Percentiles rank a stretch among this genome's conserved stretches.
phyloP scores from a whole-genome alignment of 2,113 vertebrate species.

The Ochotona princeps region DNA sequence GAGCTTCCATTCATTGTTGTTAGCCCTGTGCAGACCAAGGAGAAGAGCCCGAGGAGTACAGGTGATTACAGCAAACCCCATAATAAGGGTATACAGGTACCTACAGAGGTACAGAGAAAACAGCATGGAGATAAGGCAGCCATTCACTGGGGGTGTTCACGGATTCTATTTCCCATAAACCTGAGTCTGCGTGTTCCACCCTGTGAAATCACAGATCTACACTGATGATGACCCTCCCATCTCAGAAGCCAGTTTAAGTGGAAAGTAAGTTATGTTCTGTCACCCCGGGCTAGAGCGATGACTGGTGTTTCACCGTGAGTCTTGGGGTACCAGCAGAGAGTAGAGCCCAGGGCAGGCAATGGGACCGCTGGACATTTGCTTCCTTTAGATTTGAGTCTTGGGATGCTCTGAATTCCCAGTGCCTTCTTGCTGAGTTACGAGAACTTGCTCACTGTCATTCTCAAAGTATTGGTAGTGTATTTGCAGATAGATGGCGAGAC shows the following conservation, averaged over 20 bases:
- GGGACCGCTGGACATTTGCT: background rate
- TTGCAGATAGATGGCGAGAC: slow-evolving; percentile 3
- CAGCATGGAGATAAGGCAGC: background rate
- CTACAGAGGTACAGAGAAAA: background rate
- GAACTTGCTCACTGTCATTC: background rate
- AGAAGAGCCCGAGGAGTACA: background rate
- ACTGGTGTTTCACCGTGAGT: background rate
- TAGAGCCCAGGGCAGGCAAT: background rate
- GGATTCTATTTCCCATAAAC: fast-evolving
- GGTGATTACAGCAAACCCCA: background rate
- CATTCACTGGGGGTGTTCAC: background rate
- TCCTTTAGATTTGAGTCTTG: background rate
- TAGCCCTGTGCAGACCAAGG: background rate
- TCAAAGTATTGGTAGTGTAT: background rate
- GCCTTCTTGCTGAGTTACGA: background rate
- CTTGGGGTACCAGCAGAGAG: background rate
- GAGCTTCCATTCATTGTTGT: background rate
- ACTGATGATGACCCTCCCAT: background rate
- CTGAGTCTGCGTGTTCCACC: background rate
- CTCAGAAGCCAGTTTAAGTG: background rate
- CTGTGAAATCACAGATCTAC: background rate
- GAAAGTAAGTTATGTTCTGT: background rate
- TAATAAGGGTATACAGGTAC: background rate
- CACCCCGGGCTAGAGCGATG: background rate
- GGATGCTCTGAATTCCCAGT: background rate